phyloP scores from a whole-genome alignment of 2,113 vertebrate species.

The Poeciliopsis prolifica region DNA sequence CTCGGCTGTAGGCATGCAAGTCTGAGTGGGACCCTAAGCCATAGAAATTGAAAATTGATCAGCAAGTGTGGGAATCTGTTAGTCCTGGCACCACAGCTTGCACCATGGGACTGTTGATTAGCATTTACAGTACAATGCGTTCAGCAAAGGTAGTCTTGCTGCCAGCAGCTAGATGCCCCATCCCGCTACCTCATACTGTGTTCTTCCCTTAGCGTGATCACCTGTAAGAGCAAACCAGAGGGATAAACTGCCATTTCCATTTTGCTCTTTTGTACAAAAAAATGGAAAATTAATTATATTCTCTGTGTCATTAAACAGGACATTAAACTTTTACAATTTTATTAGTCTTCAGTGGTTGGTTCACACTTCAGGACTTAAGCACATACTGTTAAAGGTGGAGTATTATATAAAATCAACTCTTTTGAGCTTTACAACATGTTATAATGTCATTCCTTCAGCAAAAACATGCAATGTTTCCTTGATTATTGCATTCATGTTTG shows the following conservation, averaged over 20 bases:
- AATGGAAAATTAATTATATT: constrained; percentile 29
- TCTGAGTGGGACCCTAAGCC: constrained; percentile 67
- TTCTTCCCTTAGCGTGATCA: constrained; percentile 48
- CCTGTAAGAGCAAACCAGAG: constrained; percentile 47
- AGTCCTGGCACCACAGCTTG: constrained; percentile 43
- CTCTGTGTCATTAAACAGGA: constrained; percentile 25
- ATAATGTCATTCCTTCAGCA: too few species aligned
- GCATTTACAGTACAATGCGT: constrained; percentile 68
- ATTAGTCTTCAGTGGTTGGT: constrained; percentile 15
- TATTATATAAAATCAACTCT: too few species aligned
- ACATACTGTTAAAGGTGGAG: constrained; percentile 11
- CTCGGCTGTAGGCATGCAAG: constrained; percentile 42
- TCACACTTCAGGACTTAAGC: constrained; percentile 18
- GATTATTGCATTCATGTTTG: too few species aligned
- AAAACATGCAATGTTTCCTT: too few species aligned
- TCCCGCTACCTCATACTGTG: constrained; percentile 5
- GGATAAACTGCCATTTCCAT: constrained; percentile 57
- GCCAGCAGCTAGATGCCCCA: constrained; percentile 36
- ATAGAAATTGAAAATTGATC: constrained; percentile 82
- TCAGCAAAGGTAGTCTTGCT: constrained; percentile 29
- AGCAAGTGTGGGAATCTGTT: constrained; percentile 64
- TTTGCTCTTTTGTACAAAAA: constrained; percentile 39
- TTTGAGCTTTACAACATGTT: too few species aligned
- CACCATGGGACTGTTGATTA: constrained; percentile 63
- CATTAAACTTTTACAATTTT: constrained; percentile 36